Conservation (phyloP, 2,113 vertebrate species). For the Lophotis ruficrista region DNA sequence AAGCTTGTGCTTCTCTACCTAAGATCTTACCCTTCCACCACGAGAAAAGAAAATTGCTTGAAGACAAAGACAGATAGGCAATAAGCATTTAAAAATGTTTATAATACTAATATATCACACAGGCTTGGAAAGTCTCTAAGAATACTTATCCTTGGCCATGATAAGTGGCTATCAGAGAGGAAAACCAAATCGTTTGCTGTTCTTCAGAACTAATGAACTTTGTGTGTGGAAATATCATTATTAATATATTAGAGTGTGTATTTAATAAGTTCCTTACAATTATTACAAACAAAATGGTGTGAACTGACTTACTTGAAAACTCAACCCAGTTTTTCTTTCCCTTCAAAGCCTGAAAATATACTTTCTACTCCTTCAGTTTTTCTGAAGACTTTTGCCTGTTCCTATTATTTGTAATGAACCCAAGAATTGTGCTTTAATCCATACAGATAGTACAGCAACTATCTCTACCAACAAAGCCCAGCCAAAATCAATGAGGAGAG, state of each 20-base stretch:
- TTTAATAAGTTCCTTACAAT: not conserved
- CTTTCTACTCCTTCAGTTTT: not conserved
- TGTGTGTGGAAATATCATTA: not conserved
- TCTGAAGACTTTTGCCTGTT: not conserved
- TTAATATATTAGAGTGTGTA: not conserved
- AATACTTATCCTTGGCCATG: not conserved
- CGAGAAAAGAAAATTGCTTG: not conserved
- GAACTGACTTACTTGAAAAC: not conserved
- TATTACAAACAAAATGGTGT: not conserved
- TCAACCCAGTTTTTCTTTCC: not conserved
- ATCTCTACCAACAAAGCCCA: too few relatives aligned
- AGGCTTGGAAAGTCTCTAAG: not conserved
- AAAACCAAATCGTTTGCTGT: not conserved
- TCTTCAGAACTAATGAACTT: not conserved
- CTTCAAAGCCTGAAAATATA: not conserved
- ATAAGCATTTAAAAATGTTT: not conserved
- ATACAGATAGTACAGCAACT: too few relatives aligned
- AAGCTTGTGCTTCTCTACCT: not conserved
- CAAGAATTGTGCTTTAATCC: not conserved
- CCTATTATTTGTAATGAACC: not conserved
- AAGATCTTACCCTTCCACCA: slow-evolving; percentile 1
- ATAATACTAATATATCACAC: not conserved
- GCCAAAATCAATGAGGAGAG: not conserved
- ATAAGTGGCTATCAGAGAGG: not conserved
- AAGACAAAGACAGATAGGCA: not conserved